Evolutionary conservation across 2,113 vertebrate species (phyloP), one percentile per base, ranked within the genome.

Genomic region (Pycnonotus jocosus): DNA sequence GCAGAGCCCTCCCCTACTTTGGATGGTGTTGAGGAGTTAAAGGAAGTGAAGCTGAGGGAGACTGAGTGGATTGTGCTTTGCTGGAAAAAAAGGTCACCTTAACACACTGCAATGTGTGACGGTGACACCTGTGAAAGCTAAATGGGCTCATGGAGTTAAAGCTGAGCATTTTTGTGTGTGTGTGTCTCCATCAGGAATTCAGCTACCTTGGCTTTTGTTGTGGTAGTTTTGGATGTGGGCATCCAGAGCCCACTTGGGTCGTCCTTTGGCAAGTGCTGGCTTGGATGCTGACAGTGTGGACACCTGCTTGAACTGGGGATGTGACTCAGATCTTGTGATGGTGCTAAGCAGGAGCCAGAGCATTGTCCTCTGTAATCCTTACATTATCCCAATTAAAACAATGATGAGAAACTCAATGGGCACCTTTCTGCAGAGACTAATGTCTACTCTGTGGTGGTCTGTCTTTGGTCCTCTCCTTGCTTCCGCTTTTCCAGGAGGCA

Each of bases 181-280:
- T 0, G 0, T 54, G 22, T 37, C 6, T n/a, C 25, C 6, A 6
- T 27, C 8, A 15, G 3, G 0, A 7, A 30, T 56, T 47, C 22
- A 65, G 37, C 28, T 60, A 3, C n/a, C 13, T 37, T 69, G 54
- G 58, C 22, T 86, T 71, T 16, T 64, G 60, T 17, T 22, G 42
- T 58, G 56, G 38, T 12, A 14, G 4, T 47, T 83, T 66, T 50
- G 47, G 38, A 17, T 0, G 1, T 1, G 3, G 20, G 9, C 7
- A 33, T 35, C 60, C 7, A 6, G 78, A 86, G 15, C 17, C 23
- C 33, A 2, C n/a, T 48, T 3, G 11, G 44, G 13, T 28, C 22
- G 17, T 81, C 0, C 0, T 68, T 20, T 57, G 11, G 20, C 15
- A 23, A 20, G 20, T 65, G 47, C 37, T 61, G 22, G 11, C 14